phyloP scores from a whole-genome alignment of 2,797 vertebrate species.

The Miichthys miiuy region DNA sequence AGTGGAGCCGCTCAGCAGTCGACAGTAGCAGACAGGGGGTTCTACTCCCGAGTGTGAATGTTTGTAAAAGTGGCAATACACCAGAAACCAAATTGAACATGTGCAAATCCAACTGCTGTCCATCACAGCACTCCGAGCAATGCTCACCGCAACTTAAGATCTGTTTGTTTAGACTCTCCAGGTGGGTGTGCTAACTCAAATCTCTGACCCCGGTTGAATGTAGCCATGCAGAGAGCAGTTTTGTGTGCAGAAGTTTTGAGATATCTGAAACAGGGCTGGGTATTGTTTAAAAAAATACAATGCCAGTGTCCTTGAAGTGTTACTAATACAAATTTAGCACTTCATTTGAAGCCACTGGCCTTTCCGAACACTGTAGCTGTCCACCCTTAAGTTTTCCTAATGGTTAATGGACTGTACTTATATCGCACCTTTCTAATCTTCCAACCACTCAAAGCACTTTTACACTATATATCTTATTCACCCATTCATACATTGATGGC shows the following conservation, averaged over 20 bases:
- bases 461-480: too few species aligned
- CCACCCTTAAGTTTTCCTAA: too few species aligned
- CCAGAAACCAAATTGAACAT: conserved; percentile 39
- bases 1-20: conserved; percentile 63
- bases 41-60: conserved; percentile 59
- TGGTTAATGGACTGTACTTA: too few species aligned
- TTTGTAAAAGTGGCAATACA: conserved; percentile 53
- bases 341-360: too few species aligned
- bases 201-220: not conserved
- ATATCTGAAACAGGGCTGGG: not conserved
- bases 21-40: conserved; percentile 38
- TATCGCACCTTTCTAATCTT: too few species aligned
- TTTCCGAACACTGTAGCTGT: too few species aligned
- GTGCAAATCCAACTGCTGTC: conserved; percentile 42
- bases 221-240: not conserved
- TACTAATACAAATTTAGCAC: too few species aligned
- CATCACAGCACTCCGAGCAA: conserved; percentile 17
- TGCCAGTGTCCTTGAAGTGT: too few species aligned
- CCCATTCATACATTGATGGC: too few species aligned
- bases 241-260: not conserved
- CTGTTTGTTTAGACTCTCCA: conserved; percentile 18
- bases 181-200: conserved; percentile 2
- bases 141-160: conserved; percentile 13
- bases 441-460: too few species aligned
- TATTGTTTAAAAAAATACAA: too few species aligned